phyloP scores from a whole-genome alignment of 1,140 invertebrate genomes.

The Monochamus saltuarius region DNA sequence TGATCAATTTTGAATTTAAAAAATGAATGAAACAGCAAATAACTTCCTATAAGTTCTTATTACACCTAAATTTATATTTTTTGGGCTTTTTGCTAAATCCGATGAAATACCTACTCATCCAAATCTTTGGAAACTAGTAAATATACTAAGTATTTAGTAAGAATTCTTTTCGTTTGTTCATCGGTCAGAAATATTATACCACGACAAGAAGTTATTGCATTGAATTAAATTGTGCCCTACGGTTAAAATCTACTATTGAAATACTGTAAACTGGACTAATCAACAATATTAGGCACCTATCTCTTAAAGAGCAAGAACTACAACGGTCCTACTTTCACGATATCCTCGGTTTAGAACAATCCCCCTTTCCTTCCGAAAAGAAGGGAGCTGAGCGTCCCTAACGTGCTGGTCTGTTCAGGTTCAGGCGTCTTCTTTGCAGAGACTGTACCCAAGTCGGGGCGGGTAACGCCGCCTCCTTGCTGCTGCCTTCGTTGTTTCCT shows the following conservation, averaged over 20 bases:
- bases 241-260: slow-evolving; percentile 9
- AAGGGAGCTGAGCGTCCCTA: slow-evolving; percentile 77
- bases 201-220: neutral
- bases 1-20: neutral
- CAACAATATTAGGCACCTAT: neutral
- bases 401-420: slow-evolving; percentile 48
- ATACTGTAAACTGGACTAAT: slow-evolving; percentile 14
- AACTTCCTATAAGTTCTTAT: too few species aligned
- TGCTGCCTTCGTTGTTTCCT: slow-evolving; percentile 50
- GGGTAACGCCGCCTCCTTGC: slow-evolving; percentile 53
- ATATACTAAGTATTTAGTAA: too few species aligned
- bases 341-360: slow-evolving; percentile 59
- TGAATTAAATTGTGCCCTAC: slow-evolving; percentile 1
- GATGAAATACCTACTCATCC: too few species aligned
- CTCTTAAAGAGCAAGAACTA: neutral
- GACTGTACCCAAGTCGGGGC: slow-evolving; percentile 60
- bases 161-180: too few species aligned
- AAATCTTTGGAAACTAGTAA: too few species aligned
- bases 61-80: too few species aligned
- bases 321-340: neutral
- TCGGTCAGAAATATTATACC: slow-evolving; percentile 1
- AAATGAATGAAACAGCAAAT: neutral
- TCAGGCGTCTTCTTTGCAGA: slow-evolving; percentile 51
- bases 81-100: too few species aligned
- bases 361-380: slow-evolving; percentile 82